Percentiles rank a stretch among this genome's conserved stretches.
Evolutionary conservation across 2,797 vertebrate genomes (phyloP).

Genomic region (Paguma larvata): DNA sequence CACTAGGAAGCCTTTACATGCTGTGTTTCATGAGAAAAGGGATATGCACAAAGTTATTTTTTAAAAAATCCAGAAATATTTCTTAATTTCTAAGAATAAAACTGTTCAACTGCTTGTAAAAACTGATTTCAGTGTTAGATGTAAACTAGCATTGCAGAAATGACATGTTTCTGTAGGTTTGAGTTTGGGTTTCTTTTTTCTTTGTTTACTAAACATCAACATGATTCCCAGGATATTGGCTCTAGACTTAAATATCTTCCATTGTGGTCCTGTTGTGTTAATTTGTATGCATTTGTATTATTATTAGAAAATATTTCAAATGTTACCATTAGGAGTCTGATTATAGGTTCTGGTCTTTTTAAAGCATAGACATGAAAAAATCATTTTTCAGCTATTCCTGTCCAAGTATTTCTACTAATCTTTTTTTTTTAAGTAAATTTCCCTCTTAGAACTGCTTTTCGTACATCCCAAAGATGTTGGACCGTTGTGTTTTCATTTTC

Average conservation of each 20-base stretch:
- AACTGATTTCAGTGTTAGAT: neutral
- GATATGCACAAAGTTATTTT: neutral
- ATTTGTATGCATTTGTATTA: constrained; percentile 11
- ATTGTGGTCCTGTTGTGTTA: neutral
- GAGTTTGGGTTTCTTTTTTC: neutral
- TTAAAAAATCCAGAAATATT: neutral
- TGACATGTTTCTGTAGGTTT: neutral
- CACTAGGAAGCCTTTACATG: neutral
- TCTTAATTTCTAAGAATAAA: constrained; percentile 40
- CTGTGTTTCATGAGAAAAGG: neutral
- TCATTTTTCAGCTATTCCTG: neutral
- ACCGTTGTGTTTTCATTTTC: neutral
- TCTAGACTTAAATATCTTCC: constrained; percentile 39
- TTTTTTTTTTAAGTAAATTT: neutral
- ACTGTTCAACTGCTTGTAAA: neutral
- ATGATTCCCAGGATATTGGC: neutral
- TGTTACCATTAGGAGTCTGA: neutral
- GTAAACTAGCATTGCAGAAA: neutral
- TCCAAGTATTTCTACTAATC: constrained; percentile 32
- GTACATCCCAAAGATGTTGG: neutral
- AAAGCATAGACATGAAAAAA: constrained; percentile 9
- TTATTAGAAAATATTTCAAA: constrained; percentile 25
- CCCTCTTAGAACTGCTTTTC: neutral
- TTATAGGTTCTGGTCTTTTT: constrained; percentile 21
- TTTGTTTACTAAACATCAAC: neutral